Base-by-base conservation (phyloP, 1,140 invertebrate genomes). In the Teleopsis dalmanni region DNA sequence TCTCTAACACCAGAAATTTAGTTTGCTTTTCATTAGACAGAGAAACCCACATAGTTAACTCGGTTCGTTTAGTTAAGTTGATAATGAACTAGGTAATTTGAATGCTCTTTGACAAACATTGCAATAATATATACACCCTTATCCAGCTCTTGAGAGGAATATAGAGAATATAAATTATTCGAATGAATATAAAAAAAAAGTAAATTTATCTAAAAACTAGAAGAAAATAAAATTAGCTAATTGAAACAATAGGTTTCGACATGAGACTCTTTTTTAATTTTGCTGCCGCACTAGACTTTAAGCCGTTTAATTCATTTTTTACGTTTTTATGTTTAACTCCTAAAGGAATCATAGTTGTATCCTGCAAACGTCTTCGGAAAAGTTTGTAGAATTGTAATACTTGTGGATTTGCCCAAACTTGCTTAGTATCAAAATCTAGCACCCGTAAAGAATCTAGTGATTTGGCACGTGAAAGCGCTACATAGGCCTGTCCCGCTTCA, bases 401-500 rank as follows among this genome's bases (percentile, higher is more conserved):
- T 65, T 81, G 81, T 0, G 85, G 78, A 74, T 95, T 85, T 23
- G 92, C 91, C 79, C 88, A 89, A 13, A 97, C 88, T 75, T 91
- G 87, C 37, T 82, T 77, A 5, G 80, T 73, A 65, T 87, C 82
- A 74, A 97, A 96, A 71, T 95, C 91, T 45, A 95, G 70, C 37
- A 97, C 84, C 54, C 90, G 74, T 25, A 98, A 74, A 13, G 86
- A 82, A 48, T 89, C 74, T 36, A 98, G 75, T 65, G 83, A 92
- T 63, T 90, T 85, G 19, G 93, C 93, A 58, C 94, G 77, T 9
- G 91, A 95, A 14, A 98, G 65, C 2, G 94, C 94, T 0, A 98
- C 93, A 75, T 98, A 97, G 1, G 93, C 90, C 75, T 98, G 94
- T 0, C 94, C 94, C 18, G 88, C 84, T 74, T 96, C 91, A 73